Evolutionary conservation across 2,888 invertebrate genomes (phyloP).

Genomic region (Hipparchia semele): DNA sequence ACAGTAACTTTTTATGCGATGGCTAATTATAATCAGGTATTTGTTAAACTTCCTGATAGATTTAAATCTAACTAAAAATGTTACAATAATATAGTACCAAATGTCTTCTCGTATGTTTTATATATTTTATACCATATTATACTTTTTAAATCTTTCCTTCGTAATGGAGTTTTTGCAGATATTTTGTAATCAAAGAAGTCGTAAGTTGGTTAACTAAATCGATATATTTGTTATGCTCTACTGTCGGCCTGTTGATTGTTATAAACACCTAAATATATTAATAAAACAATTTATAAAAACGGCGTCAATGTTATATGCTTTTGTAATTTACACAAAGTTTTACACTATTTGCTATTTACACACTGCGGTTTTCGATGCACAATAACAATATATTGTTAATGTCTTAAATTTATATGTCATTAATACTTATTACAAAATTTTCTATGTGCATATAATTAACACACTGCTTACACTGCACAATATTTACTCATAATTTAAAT

Average conservation of each 20-base stretch:
- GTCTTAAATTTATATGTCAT: background rate
- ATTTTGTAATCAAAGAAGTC: background rate
- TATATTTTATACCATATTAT: background rate
- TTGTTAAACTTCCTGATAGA: background rate
- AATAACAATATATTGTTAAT: constrained; percentile 10
- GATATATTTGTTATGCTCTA: constrained; percentile 14
- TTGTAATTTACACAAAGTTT: constrained; percentile 21
- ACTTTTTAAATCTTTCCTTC: background rate
- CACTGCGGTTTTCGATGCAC: constrained; percentile 16
- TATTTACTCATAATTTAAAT: background rate
- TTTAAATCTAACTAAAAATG: too few relatives aligned
- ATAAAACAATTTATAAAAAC: background rate
- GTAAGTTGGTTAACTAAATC: constrained; percentile 2
- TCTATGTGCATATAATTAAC: background rate
- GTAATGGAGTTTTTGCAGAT: constrained; percentile 11
- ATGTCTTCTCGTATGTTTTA: background rate
- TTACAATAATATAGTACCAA: too few relatives aligned
- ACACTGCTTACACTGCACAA: constrained; percentile 21
- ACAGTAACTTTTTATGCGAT: background rate
- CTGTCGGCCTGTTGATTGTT: constrained; percentile 14
- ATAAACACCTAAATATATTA: constrained; percentile 21
- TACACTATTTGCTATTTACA: constrained; percentile 20
- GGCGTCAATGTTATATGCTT: constrained; percentile 25
- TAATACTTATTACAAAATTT: background rate
- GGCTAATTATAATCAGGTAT: background rate